These are phyloP conservation scores for Deilephila porcellus DNA, from an alignment of 2,888 invertebrate species.

Conservation along the genomic window DNA sequence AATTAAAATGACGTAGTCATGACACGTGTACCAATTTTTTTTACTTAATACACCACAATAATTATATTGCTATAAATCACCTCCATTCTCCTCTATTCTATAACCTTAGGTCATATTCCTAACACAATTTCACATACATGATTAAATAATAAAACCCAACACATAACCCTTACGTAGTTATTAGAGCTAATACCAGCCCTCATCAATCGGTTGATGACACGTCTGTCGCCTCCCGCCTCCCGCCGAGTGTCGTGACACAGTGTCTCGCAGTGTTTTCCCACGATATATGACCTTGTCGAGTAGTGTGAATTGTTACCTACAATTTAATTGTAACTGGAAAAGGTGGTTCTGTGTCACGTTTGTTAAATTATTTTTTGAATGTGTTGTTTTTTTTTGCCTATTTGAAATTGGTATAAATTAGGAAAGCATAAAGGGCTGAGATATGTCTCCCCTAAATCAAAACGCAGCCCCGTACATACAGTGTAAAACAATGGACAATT, in stretches of 20 bases:
- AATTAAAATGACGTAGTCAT: background rate
- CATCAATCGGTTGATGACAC: background rate
- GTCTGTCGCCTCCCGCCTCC: background rate
- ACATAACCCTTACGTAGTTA: background rate
- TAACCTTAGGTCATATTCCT: too few relatives aligned
- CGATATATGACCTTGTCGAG: background rate
- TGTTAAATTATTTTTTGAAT: background rate
- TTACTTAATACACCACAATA: too few relatives aligned
- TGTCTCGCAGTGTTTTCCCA: slow-evolving; percentile 6
- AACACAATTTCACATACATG: too few relatives aligned
- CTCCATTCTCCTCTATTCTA: too few relatives aligned
- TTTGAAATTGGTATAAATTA: too few relatives aligned
- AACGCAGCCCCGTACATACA: too few relatives aligned
- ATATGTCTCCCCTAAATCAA: too few relatives aligned
- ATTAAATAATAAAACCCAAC: too few relatives aligned
- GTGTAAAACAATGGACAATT: too few relatives aligned
- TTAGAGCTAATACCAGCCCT: background rate
- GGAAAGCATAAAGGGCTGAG: too few relatives aligned
- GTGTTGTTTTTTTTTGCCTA: background rate
- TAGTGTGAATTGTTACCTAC: background rate
- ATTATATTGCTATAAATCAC: too few relatives aligned
- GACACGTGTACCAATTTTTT: background rate
- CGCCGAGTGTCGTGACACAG: background rate
- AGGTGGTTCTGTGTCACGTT: background rate
- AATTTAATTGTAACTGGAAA: background rate